A percentile compares a stretch with the other conserved stretches of the same genome.
phyloP scores from a whole-genome alignment of 2,113 vertebrate species.

The Bubalus kerabau region DNA sequence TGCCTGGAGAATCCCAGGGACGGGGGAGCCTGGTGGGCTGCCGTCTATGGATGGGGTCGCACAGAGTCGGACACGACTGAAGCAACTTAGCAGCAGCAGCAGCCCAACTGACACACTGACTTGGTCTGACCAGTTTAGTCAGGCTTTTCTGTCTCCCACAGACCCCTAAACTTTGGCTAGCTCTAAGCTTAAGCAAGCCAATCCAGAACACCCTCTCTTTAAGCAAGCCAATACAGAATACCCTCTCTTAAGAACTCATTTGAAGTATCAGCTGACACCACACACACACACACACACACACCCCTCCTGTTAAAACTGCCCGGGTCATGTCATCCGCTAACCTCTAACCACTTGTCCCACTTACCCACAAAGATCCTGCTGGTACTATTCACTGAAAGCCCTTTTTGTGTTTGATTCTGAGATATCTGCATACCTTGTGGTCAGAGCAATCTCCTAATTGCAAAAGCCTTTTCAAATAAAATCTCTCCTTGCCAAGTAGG shows the following conservation, averaged over 20 bases:
- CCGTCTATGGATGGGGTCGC: too few species aligned
- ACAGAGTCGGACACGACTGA: too few species aligned
- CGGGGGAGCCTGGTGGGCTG: too few species aligned
- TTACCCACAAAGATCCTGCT: neutral
- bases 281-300: neutral
- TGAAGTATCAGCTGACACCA: neutral
- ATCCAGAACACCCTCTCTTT: neutral
- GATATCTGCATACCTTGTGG: neutral
- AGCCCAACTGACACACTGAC: neutral
- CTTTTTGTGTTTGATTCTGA: neutral
- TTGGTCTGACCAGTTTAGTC: neutral
- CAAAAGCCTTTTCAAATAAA: neutral
- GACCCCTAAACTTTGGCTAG: neutral
- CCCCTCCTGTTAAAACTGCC: neutral
- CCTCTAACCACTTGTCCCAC: neutral
- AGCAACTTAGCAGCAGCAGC: too few species aligned
- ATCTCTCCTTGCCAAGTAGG: neutral
- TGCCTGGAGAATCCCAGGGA: too few species aligned
- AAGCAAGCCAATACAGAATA: neutral
- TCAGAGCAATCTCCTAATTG: neutral
- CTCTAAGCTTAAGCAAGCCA: neutral
- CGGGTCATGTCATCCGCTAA: neutral
- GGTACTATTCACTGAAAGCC: neutral
- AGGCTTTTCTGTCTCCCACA: neutral
- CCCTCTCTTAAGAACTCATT: neutral